A percentile compares a stretch with the other conserved stretches of the same genome.
phyloP scores from a whole-genome alignment of 2,113 vertebrate genomes.

The Telmatochromis sp. region DNA sequence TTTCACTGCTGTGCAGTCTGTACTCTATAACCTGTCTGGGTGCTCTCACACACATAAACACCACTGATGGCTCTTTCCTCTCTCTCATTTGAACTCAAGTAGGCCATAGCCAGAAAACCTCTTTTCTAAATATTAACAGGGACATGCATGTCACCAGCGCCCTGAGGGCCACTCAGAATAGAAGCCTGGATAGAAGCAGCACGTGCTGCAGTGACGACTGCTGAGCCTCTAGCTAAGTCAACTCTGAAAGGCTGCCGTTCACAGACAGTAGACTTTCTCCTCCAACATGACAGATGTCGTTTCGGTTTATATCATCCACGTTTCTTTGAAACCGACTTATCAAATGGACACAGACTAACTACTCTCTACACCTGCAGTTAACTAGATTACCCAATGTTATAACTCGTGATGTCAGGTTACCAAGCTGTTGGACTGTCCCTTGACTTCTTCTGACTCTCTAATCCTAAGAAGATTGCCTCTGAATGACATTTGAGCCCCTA shows the following conservation, averaged over 20 bases:
- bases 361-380: not conserved
- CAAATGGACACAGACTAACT: not conserved
- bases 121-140: constrained; percentile 70
- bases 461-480: constrained; percentile 46
- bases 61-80: not conserved
- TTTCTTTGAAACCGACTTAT: not conserved
- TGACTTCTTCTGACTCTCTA: constrained; percentile 2
- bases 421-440: constrained; percentile 18
- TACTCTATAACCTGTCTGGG: not conserved
- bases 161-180: constrained; percentile 73
- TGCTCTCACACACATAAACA: not conserved
- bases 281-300: not conserved
- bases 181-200: constrained; percentile 50
- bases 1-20: not conserved
- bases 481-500: constrained; percentile 36
- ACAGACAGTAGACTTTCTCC: not conserved
- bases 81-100: constrained; percentile 58
- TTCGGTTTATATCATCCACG: not conserved
- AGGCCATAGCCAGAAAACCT: constrained; percentile 70
- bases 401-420: not conserved
- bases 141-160: constrained; percentile 60
- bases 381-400: constrained; percentile 6
- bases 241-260: constrained; percentile 2
- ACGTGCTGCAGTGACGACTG: constrained; percentile 28
- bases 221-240: constrained; percentile 30